A percentile compares a stretch with the other conserved stretches of the same genome.
Conservation (phyloP, 1,140 invertebrate species). For the Caligus rogercresseyi region DNA sequence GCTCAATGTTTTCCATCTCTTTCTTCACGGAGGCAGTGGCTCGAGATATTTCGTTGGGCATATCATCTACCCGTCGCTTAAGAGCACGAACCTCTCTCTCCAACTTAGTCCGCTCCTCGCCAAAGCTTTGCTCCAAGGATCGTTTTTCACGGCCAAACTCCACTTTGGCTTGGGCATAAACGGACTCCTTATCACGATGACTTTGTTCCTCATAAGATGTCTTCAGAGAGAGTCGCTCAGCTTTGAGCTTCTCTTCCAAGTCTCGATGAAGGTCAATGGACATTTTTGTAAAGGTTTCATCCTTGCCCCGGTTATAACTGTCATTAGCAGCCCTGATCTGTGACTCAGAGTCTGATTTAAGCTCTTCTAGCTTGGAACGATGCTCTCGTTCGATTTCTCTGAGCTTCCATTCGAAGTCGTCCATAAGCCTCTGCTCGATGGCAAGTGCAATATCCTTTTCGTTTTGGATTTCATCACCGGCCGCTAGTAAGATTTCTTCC, state of each 20-base stretch:
- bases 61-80: conserved; percentile 4
- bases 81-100: background rate
- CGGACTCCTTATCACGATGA: background rate
- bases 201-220: background rate
- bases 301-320: conserved; percentile 4
- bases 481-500: conserved; percentile 12
- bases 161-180: background rate
- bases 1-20: background rate
- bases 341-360: conserved; percentile 1
- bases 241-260: conserved; percentile 9
- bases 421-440: conserved; percentile 38
- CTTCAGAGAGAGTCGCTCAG: background rate
- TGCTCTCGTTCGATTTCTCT: conserved; percentile 40
- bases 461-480: conserved; percentile 13
- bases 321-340: background rate
- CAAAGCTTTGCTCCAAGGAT: background rate
- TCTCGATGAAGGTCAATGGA: conserved; percentile 10
- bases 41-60: conserved; percentile 3
- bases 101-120: conserved; percentile 1
- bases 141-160: conserved; percentile 10
- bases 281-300: conserved; percentile 11
- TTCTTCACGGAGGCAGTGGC: background rate
- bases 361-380: conserved; percentile 38
- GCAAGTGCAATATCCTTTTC: conserved; percentile 17
- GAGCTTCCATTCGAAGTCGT: conserved; percentile 48